phyloP scores from a whole-genome alignment of 2,113 vertebrate genomes.

The Diphyllodes magnificus region DNA sequence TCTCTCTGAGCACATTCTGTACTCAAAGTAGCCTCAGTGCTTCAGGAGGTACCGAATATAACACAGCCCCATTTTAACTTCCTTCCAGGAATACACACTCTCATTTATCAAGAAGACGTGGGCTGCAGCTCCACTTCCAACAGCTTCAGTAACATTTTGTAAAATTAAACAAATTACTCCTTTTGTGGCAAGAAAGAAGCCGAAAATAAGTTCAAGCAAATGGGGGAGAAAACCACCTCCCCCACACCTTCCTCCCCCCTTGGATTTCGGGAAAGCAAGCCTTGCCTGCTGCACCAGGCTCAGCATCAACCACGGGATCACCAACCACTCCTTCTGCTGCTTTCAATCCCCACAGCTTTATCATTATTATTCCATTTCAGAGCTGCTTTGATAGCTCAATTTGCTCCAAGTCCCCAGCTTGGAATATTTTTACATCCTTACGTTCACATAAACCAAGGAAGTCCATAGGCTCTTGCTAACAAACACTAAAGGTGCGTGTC shows the following conservation, averaged over 20 bases:
- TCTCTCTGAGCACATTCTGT: constrained; percentile 36
- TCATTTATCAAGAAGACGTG: constrained; percentile 30
- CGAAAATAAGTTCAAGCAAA: background rate
- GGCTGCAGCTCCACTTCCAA: constrained; percentile 25
- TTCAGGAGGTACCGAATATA: constrained; percentile 48
- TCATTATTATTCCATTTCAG: background rate
- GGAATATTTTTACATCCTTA: background rate
- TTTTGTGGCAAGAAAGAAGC: background rate
- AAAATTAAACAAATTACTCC: constrained; percentile 1
- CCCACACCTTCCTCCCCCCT: background rate
- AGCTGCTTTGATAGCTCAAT: background rate
- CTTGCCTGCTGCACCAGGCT: background rate
- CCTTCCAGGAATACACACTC: constrained; percentile 40
- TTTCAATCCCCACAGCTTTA: background rate
- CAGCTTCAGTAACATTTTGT: background rate
- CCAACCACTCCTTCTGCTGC: background rate
- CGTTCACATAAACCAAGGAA: background rate
- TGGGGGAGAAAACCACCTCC: background rate
- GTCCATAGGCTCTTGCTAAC: background rate
- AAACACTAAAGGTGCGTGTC: background rate
- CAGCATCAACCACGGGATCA: background rate
- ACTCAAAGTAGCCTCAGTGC: constrained; percentile 10
- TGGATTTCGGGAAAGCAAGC: background rate
- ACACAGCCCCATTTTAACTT: constrained; percentile 25
- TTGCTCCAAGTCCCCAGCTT: background rate